Evolutionary conservation across 2,888 invertebrate genomes (phyloP).

Genomic region (Ichneumoninae sp.): DNA sequence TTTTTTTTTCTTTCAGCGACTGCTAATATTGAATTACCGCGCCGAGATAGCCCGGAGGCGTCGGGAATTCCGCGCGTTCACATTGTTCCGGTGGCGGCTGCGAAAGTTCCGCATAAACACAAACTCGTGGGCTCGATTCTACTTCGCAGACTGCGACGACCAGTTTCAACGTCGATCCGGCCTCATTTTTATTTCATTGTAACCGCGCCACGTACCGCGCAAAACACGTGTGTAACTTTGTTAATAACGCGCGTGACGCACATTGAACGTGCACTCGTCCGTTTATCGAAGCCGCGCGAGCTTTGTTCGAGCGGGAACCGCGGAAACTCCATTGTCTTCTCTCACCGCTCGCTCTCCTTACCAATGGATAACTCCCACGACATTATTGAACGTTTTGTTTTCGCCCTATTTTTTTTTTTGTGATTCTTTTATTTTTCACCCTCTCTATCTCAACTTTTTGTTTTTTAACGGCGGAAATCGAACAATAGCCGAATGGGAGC

Average conservation of each 20-base stretch:
- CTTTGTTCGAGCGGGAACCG: slow-evolving; percentile 1
- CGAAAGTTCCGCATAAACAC: not conserved
- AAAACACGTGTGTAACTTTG: slow-evolving; percentile 26
- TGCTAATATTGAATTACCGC: slow-evolving; percentile 57
- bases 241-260: slow-evolving; percentile 51
- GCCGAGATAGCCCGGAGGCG: not conserved
- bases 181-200: not conserved
- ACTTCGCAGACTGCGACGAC: slow-evolving; percentile 22
- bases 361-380: slow-evolving; percentile 2
- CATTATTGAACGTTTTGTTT: slow-evolving; percentile 13
- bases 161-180: slow-evolving; percentile 17
- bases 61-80: not conserved
- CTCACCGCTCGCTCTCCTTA: slow-evolving; percentile 2
- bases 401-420: not conserved
- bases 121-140: not conserved
- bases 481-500: not conserved
- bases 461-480: not conserved
- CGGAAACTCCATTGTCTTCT: slow-evolving; percentile 11
- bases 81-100: not conserved
- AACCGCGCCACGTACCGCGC: slow-evolving; percentile 2
- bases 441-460: not conserved
- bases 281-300: slow-evolving; percentile 31
- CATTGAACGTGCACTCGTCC: slow-evolving; percentile 30
- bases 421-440: not conserved
- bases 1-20: slow-evolving; percentile 48